A percentile compares a stretch with the other conserved stretches of the same genome.
These are phyloP conservation scores for Tichodroma muraria DNA, from an alignment of 2,113 vertebrate genomes.

Conservation along the genomic window DNA sequence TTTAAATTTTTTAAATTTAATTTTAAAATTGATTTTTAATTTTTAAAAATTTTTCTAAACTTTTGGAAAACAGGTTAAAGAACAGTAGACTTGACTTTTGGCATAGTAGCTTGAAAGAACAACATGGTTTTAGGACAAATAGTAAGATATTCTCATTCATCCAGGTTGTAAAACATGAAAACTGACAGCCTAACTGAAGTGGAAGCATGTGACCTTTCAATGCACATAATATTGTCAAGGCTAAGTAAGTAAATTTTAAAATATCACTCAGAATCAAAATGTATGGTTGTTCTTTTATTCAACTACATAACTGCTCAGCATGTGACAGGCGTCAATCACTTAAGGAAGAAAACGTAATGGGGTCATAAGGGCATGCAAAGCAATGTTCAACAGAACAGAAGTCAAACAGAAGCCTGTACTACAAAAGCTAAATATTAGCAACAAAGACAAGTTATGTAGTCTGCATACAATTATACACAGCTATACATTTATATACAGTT, in stretches of 20 bases:
- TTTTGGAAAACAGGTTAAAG: neutral
- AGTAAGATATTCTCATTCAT: neutral
- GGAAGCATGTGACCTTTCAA: neutral
- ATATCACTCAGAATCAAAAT: neutral
- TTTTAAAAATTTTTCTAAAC: neutral
- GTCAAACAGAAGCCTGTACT: neutral
- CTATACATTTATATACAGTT: neutral
- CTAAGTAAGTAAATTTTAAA: neutral
- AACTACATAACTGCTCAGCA: neutral
- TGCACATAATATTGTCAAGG: neutral
- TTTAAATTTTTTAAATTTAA: neutral
- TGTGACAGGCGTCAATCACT: neutral
- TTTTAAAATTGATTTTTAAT: neutral
- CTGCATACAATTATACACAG: no score
- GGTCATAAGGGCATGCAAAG: neutral
- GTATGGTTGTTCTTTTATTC: neutral
- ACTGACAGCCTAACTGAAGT: neutral
- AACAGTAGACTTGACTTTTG: neutral
- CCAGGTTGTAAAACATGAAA: neutral
- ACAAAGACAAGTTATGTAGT: neutral
- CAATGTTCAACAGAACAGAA: neutral
- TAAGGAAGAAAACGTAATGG: neutral
- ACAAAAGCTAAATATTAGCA: neutral
- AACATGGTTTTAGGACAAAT: neutral
- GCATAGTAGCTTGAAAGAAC: neutral